These are phyloP conservation scores for Centropristis striata DNA, from an alignment of 2,113 vertebrate genomes.

Conservation along the genomic window DNA sequence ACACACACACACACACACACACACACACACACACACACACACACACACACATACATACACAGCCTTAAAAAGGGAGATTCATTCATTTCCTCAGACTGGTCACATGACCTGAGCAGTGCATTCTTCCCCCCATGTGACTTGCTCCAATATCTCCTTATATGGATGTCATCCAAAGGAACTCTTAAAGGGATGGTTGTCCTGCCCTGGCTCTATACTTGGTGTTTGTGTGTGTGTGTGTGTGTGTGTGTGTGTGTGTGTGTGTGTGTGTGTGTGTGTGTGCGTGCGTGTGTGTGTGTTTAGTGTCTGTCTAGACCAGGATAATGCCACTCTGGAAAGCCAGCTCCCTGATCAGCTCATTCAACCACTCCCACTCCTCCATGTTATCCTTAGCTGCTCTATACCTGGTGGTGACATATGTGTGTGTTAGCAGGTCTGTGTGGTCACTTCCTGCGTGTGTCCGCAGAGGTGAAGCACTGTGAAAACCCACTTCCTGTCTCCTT, in stretches of 20 bases:
- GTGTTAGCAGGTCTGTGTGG: slow-evolving; percentile 50
- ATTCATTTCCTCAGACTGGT: slow-evolving; percentile 75
- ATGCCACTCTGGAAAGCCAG: slow-evolving; percentile 37
- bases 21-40: background rate
- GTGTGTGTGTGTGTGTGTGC: slow-evolving; percentile 42
- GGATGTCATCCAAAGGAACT: slow-evolving; percentile 81
- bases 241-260: slow-evolving; percentile 13
- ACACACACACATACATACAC: slow-evolving; percentile 17
- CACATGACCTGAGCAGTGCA: slow-evolving; percentile 76
- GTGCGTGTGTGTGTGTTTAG: slow-evolving; percentile 34
- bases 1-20: background rate
- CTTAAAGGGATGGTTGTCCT: slow-evolving; percentile 80
- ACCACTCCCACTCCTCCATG: background rate
- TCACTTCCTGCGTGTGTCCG: slow-evolving; percentile 65
- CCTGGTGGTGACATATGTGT: slow-evolving; percentile 1
- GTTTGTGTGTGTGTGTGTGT: slow-evolving; percentile 19
- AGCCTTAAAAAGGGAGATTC: slow-evolving; percentile 73
- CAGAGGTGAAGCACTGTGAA: slow-evolving; percentile 33
- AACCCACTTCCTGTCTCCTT: slow-evolving; percentile 62
- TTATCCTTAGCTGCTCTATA: slow-evolving; percentile 28
- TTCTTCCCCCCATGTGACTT: slow-evolving; percentile 81
- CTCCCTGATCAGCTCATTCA: slow-evolving; percentile 50
- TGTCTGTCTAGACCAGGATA: slow-evolving; percentile 46
- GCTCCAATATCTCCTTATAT: slow-evolving; percentile 81
- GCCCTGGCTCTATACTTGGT: slow-evolving; percentile 53